Evolutionary conservation across 2,888 invertebrate species (phyloP).

Genomic region (Sminthurides aquaticus): DNA sequence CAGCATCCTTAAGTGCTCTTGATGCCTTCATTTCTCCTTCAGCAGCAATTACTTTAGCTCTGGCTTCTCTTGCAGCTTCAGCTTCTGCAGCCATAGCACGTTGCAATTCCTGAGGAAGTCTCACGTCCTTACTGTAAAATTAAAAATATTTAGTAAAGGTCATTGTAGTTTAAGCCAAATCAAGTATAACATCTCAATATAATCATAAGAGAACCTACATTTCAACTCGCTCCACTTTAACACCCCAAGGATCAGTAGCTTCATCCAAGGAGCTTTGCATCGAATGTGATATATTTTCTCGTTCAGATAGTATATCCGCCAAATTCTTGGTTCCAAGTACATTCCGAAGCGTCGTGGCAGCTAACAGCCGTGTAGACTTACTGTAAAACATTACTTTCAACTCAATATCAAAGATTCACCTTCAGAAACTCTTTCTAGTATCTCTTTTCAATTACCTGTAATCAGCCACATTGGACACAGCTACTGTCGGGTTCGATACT

Average conservation of each 20-base stretch:
- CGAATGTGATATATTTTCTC: conserved; percentile 75
- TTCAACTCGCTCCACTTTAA: conserved; percentile 93
- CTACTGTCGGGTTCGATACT: conserved; percentile 83
- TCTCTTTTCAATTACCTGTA: conserved; percentile 48
- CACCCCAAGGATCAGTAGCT: conserved; percentile 87
- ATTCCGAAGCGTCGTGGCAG: conserved; percentile 55
- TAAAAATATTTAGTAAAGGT: neutral
- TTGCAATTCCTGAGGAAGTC: conserved; percentile 83
- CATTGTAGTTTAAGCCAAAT: no score
- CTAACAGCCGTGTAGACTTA: conserved; percentile 70
- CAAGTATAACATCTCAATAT: neutral
- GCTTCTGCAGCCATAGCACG: conserved; percentile 95
- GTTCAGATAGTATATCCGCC: conserved; percentile 91
- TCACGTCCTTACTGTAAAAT: conserved; percentile 72
- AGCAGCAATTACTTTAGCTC: conserved; percentile 61
- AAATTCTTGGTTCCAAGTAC: conserved; percentile 93
- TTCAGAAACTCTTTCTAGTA: no score
- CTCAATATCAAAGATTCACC: no score
- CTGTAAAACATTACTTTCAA: conserved; percentile 12
- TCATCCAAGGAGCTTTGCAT: conserved; percentile 69
- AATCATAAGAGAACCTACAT: conserved; percentile 56
- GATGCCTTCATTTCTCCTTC: conserved; percentile 96
- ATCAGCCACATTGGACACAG: conserved; percentile 95
- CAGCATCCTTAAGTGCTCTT: conserved; percentile 84
- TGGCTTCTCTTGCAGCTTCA: conserved; percentile 83